A percentile compares a stretch with the other conserved stretches of the same genome.
Conservation (phyloP, 2,797 vertebrate species). For the Eutrigla gurnardus region DNA sequence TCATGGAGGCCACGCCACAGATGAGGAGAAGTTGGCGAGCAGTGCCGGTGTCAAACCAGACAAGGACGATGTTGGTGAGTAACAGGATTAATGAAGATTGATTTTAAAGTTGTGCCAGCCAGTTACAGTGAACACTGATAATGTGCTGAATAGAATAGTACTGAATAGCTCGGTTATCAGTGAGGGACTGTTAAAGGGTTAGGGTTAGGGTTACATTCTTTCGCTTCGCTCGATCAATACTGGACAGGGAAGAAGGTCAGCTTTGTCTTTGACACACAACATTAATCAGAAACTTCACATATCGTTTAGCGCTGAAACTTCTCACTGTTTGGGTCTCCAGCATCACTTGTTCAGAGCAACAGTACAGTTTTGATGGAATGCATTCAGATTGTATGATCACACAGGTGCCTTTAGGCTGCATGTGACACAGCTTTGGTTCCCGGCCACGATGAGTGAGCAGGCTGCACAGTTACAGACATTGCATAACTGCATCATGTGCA, state of each 20-base stretch:
- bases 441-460: background rate
- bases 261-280: conserved; percentile 29
- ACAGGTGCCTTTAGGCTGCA: conserved; percentile 28
- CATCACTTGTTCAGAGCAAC: background rate
- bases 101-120: conserved; percentile 12
- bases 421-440: conserved; percentile 28
- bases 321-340: conserved; percentile 6
- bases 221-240: conserved; percentile 43
- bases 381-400: conserved; percentile 10
- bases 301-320: conserved; percentile 13
- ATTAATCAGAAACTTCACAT: conserved; percentile 55
- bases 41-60: conserved; percentile 80
- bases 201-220: too few species aligned
- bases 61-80: conserved; percentile 78
- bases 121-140: background rate
- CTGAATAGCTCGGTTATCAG: conserved; percentile 16
- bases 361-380: background rate
- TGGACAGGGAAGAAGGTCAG: conserved; percentile 38
- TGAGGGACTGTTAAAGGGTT: conserved; percentile 22
- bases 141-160: background rate
- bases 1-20: conserved; percentile 88
- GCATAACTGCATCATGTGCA: background rate
- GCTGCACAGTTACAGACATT: conserved; percentile 5
- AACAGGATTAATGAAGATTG: conserved; percentile 2
- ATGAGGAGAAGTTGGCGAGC: conserved; percentile 94